Conservation (phyloP, 2,888 invertebrate genomes). For the Parapristionchus giblindavisi region DNA sequence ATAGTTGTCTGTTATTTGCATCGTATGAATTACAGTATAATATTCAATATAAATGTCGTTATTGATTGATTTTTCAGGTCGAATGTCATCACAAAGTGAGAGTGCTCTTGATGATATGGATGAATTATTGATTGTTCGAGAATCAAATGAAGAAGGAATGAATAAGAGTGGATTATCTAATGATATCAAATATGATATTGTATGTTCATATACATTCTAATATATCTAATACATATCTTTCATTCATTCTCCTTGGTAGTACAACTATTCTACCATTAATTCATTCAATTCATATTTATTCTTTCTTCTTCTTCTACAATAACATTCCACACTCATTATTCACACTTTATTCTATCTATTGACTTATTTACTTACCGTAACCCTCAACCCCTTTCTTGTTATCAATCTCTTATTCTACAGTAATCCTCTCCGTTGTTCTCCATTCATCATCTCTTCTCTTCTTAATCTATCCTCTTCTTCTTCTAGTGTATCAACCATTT, state of each 20-base stretch:
- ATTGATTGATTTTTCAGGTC: slow-evolving; percentile 15
- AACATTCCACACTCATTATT: not conserved
- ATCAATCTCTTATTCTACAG: not conserved
- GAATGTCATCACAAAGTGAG: slow-evolving; percentile 26
- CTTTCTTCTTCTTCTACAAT: too few relatives aligned
- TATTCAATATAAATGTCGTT: too few relatives aligned
- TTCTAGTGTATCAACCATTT: not conserved
- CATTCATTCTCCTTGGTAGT: too few relatives aligned
- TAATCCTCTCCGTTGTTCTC: too few relatives aligned
- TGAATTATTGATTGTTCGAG: not conserved
- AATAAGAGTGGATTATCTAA: not conserved
- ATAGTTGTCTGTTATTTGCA: too few relatives aligned
- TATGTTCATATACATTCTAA: not conserved
- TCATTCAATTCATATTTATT: too few relatives aligned
- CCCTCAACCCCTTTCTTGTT: not conserved
- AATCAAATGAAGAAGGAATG: not conserved
- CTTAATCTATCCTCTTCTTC: not conserved
- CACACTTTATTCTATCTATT: not conserved
- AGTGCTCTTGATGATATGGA: slow-evolving; percentile 30
- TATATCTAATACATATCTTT: not conserved
- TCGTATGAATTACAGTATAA: too few relatives aligned
- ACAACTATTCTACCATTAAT: too few relatives aligned
- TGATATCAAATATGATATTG: not conserved
- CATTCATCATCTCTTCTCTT: not conserved
- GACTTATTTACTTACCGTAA: not conserved